A percentile compares a stretch with the other conserved stretches of the same genome.
Evolutionary conservation across 2,113 vertebrate species (phyloP).

Genomic region (Stictonetta naevosa): DNA sequence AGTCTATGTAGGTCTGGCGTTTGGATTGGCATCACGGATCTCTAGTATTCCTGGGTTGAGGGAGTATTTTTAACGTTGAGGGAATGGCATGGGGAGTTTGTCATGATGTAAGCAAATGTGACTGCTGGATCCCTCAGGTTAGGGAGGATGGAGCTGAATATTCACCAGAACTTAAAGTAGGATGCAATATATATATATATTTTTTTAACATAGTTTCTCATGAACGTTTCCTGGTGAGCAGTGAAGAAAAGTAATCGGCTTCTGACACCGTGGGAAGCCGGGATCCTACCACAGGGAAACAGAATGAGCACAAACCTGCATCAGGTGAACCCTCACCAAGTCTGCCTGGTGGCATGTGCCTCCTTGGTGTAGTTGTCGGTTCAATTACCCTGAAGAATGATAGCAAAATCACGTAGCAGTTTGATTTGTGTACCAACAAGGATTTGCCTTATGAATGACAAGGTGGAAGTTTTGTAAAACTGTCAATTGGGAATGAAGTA

Average conservation of each 20-base stretch:
- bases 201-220: too few relatives aligned
- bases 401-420: background rate
- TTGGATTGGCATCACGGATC: background rate
- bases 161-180: background rate
- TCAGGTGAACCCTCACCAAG: background rate
- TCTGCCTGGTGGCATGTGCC: background rate
- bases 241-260: background rate
- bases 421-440: background rate
- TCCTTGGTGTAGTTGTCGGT: background rate
- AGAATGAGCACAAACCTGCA: accelerated
- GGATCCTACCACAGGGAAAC: background rate
- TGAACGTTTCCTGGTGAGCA: background rate
- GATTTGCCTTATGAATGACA: background rate
- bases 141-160: background rate
- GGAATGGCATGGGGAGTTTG: background rate
- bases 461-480: background rate
- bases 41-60: background rate
- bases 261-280: background rate
- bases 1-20: background rate
- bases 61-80: background rate
- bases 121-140: background rate
- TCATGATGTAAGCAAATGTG: background rate
- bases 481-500: background rate
- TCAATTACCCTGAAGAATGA: background rate
- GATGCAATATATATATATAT: too few relatives aligned